Percentiles rank a stretch among this genome's conserved stretches.
phyloP scores from a whole-genome alignment of 2,113 vertebrate species.

The Syngnathus floridae region DNA sequence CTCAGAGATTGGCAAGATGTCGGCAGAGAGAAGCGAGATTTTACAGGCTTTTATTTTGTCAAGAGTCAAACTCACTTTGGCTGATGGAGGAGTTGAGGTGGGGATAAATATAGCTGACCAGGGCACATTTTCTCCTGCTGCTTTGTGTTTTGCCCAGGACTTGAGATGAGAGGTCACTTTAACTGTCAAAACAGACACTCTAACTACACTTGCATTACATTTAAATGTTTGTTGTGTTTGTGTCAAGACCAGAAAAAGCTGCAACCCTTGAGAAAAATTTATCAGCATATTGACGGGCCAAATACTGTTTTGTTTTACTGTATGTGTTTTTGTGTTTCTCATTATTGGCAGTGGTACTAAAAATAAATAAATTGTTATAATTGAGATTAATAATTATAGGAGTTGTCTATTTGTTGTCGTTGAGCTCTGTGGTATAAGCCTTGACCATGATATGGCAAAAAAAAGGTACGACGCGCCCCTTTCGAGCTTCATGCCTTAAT shows the following conservation, averaged over 20 bases:
- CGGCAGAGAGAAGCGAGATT: constrained; percentile 5
- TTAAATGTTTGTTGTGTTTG: background rate
- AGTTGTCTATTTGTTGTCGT: too few relatives aligned
- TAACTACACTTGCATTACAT: background rate
- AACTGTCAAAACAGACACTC: background rate
- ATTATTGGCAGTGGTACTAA: too few relatives aligned
- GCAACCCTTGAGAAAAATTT: too few relatives aligned
- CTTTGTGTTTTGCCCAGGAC: background rate
- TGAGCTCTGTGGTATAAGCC: too few relatives aligned
- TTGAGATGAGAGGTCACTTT: background rate
- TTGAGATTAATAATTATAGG: too few relatives aligned
- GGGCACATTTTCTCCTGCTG: background rate
- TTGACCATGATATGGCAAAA: too few relatives aligned
- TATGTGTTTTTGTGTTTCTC: too few relatives aligned
- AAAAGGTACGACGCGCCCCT: too few relatives aligned
- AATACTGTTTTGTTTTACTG: too few relatives aligned
- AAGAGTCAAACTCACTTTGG: background rate
- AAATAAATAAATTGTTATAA: too few relatives aligned
- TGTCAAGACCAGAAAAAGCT: background rate
- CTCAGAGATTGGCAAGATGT: constrained; percentile 6
- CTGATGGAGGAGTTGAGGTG: constrained; percentile 7
- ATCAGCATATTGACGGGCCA: too few relatives aligned
- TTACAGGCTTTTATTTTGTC: constrained; percentile 1
- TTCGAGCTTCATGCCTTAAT: too few relatives aligned
- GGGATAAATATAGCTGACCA: background rate